Evolutionary conservation across 2,888 invertebrate species (phyloP), one percentile per base, ranked within the genome.

Genomic region (Cylindroiulus punctatus): DNA sequence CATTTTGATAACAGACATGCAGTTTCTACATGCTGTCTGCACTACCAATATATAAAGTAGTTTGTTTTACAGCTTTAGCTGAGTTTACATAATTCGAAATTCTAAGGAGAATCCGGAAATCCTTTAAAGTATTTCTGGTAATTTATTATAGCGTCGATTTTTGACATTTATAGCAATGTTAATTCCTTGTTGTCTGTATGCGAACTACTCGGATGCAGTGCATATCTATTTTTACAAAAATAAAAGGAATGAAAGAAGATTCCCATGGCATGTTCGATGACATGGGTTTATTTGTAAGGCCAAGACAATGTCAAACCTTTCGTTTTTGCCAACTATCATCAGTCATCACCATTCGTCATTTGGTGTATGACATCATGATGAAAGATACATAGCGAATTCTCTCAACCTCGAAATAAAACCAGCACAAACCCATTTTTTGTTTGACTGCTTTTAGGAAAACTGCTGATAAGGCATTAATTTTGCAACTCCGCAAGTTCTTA

Each of bases 91-190:
- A 65, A 65, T 26, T 65, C 26, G 12, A 26, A n/a, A 65, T 65
- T 65, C 8, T 26, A 65, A 65, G 65, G 65, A 65, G 65, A 65
- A 26, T 26, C 65, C 65, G 65, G 65, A 65, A 65, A 65, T 65
- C 65, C 5, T 65, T 65, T 26, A 10, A 65, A 65, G 65, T 65
- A 65, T 65, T 65, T 65, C 65, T 12, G 26, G 65, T 65, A 10
- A 65, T 65, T 65, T 65, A 65, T 65, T 22, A 26, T 12, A 65
- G 65, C 26, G 26, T 26, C 22, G 65, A 65, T 65, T 65, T 65
- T 26, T 26, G 65, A 65, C 65, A 26, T 65, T 65, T 65, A 65
- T 26, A n/a, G 26, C 65, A 65, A 65, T 65, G 65, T 65, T 65
- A 65, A 65, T 65, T 65, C 65, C 7, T 26, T 65, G 65, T 26